Percentiles rank a stretch among this genome's conserved stretches.
phyloP scores from a whole-genome alignment of 2,888 invertebrate genomes.

The Enoplolaimus lenunculus region DNA sequence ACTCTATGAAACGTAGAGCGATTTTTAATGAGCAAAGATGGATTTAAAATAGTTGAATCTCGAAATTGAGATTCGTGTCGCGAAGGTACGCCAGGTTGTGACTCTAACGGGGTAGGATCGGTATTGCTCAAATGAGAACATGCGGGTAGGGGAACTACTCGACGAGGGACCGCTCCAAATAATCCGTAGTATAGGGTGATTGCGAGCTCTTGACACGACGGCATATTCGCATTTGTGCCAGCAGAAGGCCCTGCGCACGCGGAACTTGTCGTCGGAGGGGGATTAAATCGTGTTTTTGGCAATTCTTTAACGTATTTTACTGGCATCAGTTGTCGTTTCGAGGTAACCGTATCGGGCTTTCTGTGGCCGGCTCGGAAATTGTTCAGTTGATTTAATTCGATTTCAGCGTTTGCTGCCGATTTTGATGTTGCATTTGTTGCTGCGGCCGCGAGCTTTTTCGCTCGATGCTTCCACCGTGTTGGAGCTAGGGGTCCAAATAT shows the following conservation, averaged over 20 bases:
- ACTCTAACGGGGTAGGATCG: not conserved
- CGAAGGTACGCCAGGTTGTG: not conserved
- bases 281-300: not conserved
- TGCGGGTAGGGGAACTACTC: not conserved
- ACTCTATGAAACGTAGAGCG: no score
- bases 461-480: not conserved
- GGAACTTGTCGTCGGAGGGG: not conserved
- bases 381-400: no score
- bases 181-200: not conserved
- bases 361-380: no score
- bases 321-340: not conserved
- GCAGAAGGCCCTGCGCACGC: no score
- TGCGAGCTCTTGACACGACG: not conserved
- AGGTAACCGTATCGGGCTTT: no score
- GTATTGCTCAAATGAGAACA: not conserved
- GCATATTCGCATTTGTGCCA: no score
- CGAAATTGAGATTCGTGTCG: not conserved
- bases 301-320: not conserved
- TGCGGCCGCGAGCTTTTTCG: not conserved
- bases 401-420: not conserved
- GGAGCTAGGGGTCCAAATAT: not conserved
- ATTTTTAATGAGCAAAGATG: not conserved
- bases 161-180: not conserved
- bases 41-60: not conserved
- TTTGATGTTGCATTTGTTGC: not conserved